A percentile compares a stretch with the other conserved stretches of the same genome.
Evolutionary conservation across 1,140 invertebrate species (phyloP).

Genomic region (Cyphomyrmex costatus): DNA sequence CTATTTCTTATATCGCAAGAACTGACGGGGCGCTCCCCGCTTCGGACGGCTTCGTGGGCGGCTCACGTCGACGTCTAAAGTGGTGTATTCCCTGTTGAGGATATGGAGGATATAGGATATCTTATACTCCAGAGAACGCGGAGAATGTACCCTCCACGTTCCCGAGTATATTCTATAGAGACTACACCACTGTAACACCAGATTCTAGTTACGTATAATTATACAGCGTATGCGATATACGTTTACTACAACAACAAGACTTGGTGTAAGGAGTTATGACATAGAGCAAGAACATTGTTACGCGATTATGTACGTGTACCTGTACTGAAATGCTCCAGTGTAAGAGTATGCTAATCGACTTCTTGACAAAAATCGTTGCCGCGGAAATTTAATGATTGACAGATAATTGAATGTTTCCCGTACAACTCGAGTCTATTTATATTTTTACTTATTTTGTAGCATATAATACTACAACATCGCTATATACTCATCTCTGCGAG

Average conservation of each 20-base stretch:
- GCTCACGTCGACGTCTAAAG: slow-evolving; percentile 54
- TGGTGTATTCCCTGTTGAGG: slow-evolving; percentile 53
- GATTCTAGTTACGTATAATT: slow-evolving; percentile 55
- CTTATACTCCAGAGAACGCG: slow-evolving; percentile 43
- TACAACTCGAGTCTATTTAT: background rate
- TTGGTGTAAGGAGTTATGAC: slow-evolving; percentile 9
- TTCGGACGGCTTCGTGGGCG: slow-evolving; percentile 32
- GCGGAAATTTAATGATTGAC: background rate
- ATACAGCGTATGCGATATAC: slow-evolving; percentile 25
- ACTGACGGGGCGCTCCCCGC: background rate
- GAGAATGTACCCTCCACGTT: slow-evolving; percentile 35
- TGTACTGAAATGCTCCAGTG: background rate
- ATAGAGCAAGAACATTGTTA: slow-evolving; percentile 20
- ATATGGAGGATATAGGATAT: slow-evolving; percentile 46
- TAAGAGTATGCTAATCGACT: background rate
- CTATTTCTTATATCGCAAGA: slow-evolving; percentile 48
- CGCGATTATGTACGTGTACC: background rate
- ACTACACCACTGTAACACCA: slow-evolving; percentile 35
- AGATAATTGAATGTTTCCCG: background rate
- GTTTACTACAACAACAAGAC: slow-evolving; percentile 31
- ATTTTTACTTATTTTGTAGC: background rate
- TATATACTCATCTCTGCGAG: background rate
- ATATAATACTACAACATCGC: background rate
- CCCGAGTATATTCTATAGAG: slow-evolving; percentile 49
- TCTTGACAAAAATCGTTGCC: background rate